phyloP scores from a whole-genome alignment of 2,113 vertebrate species.

The Suncus etruscus region DNA sequence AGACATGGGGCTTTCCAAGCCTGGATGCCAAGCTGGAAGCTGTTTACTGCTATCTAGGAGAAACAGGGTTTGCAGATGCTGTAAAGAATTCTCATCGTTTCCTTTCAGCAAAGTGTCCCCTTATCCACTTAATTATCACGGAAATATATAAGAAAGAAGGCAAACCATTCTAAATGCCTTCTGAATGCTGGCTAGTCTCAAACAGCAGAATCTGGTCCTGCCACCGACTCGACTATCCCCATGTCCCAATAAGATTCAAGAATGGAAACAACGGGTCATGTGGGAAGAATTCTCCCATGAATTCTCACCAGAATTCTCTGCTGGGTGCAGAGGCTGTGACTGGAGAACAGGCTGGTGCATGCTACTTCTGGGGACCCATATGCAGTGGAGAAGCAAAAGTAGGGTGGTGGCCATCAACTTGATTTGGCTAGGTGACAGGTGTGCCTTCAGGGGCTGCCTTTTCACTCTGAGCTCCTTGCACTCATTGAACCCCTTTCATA shows the following conservation, averaged over 20 bases:
- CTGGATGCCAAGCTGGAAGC: neutral
- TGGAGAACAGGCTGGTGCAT: neutral
- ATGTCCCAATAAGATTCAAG: neutral
- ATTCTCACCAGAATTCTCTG: neutral
- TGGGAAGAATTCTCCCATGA: too few species aligned
- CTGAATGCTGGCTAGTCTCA: neutral
- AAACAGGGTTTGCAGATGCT: neutral
- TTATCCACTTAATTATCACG: neutral
- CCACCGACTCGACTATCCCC: too few species aligned
- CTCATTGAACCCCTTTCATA: fast-evolving
- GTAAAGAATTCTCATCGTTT: neutral
- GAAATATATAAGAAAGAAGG: neutral
- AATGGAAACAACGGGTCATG: neutral
- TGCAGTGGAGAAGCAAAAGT: neutral
- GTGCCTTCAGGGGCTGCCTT: neutral
- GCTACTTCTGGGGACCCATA: neutral
- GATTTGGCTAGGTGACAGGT: neutral
- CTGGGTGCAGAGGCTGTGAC: neutral
- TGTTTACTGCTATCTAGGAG: neutral
- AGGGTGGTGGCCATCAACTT: neutral
- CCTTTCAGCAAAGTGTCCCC: neutral
- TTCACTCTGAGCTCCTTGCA: neutral
- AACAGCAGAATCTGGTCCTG: neutral
- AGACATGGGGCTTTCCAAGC: neutral
- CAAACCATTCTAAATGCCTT: neutral